Conservation (phyloP, 2,888 invertebrate genomes). For the Kuschelorhynchus macadamiae region DNA sequence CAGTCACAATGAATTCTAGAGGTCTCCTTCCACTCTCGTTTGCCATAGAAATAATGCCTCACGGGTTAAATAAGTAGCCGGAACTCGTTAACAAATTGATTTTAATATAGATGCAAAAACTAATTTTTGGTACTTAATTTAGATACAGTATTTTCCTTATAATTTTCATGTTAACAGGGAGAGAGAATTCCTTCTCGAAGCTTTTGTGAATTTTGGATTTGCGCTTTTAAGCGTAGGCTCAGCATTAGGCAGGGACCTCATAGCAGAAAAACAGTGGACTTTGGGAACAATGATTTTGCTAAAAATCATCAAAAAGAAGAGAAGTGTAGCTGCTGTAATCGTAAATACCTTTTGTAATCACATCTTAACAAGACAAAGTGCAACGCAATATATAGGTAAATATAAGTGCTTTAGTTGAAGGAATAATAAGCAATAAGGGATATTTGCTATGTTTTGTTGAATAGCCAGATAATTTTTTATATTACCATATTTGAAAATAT, state of each 20-base stretch:
- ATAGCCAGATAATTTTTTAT: too few species aligned
- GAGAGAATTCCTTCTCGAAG: conserved; percentile 69
- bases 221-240: conserved; percentile 64
- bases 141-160: too few species aligned
- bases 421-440: too few species aligned
- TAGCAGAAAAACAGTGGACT: conserved; percentile 67
- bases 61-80: too few species aligned
- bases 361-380: conserved; percentile 72
- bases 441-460: background rate
- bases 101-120: too few species aligned
- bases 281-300: conserved; percentile 74
- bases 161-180: conserved; percentile 62
- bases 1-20: too few species aligned
- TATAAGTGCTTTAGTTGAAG: background rate
- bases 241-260: conserved; percentile 59
- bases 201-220: conserved; percentile 68
- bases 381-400: conserved; percentile 74
- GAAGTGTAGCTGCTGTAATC: conserved; percentile 71
- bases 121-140: too few species aligned
- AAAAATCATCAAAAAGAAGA: conserved; percentile 73
- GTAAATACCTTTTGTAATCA: conserved; percentile 72
- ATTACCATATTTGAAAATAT: too few species aligned
- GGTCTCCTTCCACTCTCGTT: too few species aligned
- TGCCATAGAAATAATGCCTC: too few species aligned
- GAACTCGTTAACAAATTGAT: too few species aligned